Evolutionary conservation across 2,888 invertebrate genomes (phyloP), one percentile per base, ranked within the genome.

Genomic region (Molanna angustata): DNA sequence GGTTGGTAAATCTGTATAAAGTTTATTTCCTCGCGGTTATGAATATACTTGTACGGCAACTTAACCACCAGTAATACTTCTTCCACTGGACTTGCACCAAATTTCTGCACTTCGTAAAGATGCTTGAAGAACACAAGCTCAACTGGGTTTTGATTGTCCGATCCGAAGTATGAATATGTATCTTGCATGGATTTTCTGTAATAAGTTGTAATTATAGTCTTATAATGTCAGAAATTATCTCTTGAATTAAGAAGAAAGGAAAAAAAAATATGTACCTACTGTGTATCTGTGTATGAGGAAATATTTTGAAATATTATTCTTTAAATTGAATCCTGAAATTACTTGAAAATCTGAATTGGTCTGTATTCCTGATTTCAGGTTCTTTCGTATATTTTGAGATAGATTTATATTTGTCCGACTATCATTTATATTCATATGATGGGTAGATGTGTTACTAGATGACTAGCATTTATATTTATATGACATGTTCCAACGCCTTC

Each of bases 11-110:
- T 48, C n/a, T 33, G 20, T 16, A 42, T 22, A 31, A 57, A 57
- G 4, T 31, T 49, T 14, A 57, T 33, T n/a, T 43, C 37, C 11
- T 35, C 11, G 16, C 19, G 27, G 13, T 45, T 27, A 3, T 22
- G 11, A 14, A 21, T 13, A 19, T 55, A 52, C 4, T 17, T 45
- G 45, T 57, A 52, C 1, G 75, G 76, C 19, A 76, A 61, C 21
- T 60, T 58, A 11, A 76, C 58, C 20, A 58, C 61, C 1, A 73
- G 52, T 18, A 53, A 22, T 2, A 69, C 66, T 53, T 67, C 65
- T 11, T 69, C 65, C 3, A 74, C 64, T 4, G 71, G 67, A 62
- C 73, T 74, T 0, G 56, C 60, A 14, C 73, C 74, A 46, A 68
- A 66, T 61, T 72, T 73, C 58, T 59, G 57, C 14, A 61, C 45